A percentile compares a stretch with the other conserved stretches of the same genome.
phyloP scores from a whole-genome alignment of 1,140 invertebrate genomes.

The Heliothis subflexa region DNA sequence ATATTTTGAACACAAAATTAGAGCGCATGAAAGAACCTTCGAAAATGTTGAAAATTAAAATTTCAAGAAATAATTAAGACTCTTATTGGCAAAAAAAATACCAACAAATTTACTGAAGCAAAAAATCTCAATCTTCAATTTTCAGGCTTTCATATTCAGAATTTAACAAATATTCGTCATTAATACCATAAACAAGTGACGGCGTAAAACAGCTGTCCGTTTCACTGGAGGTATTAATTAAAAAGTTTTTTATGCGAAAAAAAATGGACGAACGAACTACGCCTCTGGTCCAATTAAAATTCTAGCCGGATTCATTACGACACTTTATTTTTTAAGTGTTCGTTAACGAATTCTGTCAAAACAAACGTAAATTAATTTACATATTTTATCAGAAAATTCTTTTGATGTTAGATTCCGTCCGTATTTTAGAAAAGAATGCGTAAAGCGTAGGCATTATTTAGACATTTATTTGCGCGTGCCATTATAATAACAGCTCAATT shows the following conservation, averaged over 20 bases:
- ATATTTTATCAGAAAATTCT: constrained; percentile 34
- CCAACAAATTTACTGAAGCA: not conserved
- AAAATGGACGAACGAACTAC: constrained; percentile 48
- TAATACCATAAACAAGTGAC: constrained; percentile 60
- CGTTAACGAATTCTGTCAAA: constrained; percentile 52
- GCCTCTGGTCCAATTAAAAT: constrained; percentile 71
- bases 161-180: constrained; percentile 58
- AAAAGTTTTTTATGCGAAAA: constrained; percentile 72
- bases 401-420: constrained; percentile 41
- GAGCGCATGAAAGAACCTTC: no score
- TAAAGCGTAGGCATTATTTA: constrained; percentile 5
- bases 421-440: constrained; percentile 39
- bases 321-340: constrained; percentile 65
- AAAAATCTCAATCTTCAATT: constrained; percentile 4
- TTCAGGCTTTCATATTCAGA: constrained; percentile 3
- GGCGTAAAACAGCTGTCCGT: constrained; percentile 56
- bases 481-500: constrained; percentile 20
- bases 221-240: constrained; percentile 72
- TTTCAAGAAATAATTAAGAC: not conserved
- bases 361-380: constrained; percentile 48
- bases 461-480: constrained; percentile 8
- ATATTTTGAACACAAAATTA: no score
- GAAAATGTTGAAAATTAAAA: no score
- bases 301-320: constrained; percentile 68
- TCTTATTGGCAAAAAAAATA: constrained; percentile 6